Evolutionary conservation across 2,113 vertebrate genomes (phyloP).

Genomic region (Rhinoptilus africanus): DNA sequence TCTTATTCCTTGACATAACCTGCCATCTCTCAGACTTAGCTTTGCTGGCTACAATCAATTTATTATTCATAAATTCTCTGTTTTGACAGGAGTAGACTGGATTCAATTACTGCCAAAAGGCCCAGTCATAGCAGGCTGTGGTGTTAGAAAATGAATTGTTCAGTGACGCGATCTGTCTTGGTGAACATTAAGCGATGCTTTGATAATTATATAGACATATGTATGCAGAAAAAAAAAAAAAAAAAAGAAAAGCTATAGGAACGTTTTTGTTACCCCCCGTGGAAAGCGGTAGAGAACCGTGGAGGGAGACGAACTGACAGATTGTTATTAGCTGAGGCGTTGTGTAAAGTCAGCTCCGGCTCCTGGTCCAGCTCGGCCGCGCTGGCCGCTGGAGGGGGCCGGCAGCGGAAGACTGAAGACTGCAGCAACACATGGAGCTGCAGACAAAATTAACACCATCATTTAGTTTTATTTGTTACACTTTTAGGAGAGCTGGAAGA

Average conservation of each 20-base stretch:
- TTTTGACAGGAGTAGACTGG: slow-evolving; percentile 73
- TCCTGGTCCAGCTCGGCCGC: neutral
- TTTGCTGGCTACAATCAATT: slow-evolving; percentile 64
- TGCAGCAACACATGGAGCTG: slow-evolving; percentile 20
- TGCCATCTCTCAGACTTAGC: slow-evolving; percentile 49
- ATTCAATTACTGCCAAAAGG: slow-evolving; percentile 74
- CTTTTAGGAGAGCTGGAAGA: slow-evolving; percentile 38
- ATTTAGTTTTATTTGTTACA: slow-evolving; percentile 60
- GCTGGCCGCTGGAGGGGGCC: neutral
- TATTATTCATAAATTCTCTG: slow-evolving; percentile 77
- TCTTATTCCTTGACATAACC: slow-evolving; percentile 34
- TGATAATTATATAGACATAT: slow-evolving; percentile 60
- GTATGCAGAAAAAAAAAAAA: neutral
- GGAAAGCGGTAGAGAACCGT: neutral
- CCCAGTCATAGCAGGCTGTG: slow-evolving; percentile 40
- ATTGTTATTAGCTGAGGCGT: neutral
- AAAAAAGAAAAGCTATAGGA: neutral
- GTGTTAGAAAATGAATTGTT: slow-evolving; percentile 59
- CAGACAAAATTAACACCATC: slow-evolving; percentile 61
- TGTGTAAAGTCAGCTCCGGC: neutral
- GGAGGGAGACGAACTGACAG: neutral
- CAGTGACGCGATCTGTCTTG: slow-evolving; percentile 25
- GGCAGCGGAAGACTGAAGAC: slow-evolving; percentile 23
- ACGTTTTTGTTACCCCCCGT: neutral
- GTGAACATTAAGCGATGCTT: slow-evolving; percentile 39